phyloP scores from a whole-genome alignment of 2,797 vertebrate species.

The Scolopax bukidnonensis region DNA sequence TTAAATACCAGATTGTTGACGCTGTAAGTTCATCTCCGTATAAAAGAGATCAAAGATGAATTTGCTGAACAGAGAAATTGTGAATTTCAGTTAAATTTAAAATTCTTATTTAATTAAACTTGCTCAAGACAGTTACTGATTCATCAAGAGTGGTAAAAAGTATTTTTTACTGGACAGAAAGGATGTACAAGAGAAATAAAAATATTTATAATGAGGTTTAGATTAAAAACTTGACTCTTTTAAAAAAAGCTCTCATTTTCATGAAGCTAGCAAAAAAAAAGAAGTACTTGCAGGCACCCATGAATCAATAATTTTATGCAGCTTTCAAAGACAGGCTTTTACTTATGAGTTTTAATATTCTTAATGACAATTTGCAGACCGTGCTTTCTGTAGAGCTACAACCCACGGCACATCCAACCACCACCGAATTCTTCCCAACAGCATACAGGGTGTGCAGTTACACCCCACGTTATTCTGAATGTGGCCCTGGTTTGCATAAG shows the following conservation, averaged over 20 bases:
- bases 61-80: not conserved
- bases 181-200: not conserved
- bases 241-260: not conserved
- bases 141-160: not conserved
- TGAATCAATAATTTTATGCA: not conserved
- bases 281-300: not conserved
- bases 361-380: not conserved
- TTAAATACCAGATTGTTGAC: not conserved
- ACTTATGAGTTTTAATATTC: not conserved
- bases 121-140: not conserved
- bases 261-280: not conserved
- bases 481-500: not conserved
- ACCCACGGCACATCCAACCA: not conserved
- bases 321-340: not conserved
- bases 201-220: not conserved
- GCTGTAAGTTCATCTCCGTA: not conserved
- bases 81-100: not conserved
- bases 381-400: not conserved
- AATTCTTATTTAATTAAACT: not conserved
- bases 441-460: not conserved
- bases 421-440: not conserved
- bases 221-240: not conserved
- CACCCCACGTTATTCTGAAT: not conserved
- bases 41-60: conserved; percentile 13
- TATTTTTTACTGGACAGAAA: not conserved